Conservation (phyloP, 2,888 invertebrate species). For the Drosophila setosimentum region DNA sequence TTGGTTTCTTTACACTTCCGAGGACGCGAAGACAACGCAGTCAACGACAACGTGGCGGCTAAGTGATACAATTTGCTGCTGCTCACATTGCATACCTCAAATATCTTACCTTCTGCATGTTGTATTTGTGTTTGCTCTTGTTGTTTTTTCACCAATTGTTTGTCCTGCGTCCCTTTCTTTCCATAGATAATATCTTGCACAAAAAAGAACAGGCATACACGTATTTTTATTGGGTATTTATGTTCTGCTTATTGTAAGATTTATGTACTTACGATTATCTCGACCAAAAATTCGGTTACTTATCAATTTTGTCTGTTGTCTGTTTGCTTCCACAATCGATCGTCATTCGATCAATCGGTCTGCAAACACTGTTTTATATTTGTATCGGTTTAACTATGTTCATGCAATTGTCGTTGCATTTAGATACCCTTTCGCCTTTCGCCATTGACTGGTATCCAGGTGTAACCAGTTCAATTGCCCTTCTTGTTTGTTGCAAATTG, state of each 20-base stretch:
- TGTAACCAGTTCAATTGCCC: slow-evolving; percentile 37
- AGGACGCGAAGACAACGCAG: slow-evolving; percentile 54
- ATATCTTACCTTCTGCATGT: slow-evolving; percentile 13
- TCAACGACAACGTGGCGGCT: slow-evolving; percentile 74
- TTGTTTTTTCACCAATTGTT: slow-evolving; percentile 42
- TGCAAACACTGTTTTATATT: slow-evolving; percentile 23
- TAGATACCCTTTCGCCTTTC: slow-evolving; percentile 37
- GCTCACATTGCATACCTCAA: slow-evolving; percentile 19
- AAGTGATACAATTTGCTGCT: slow-evolving; percentile 67
- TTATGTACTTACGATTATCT: slow-evolving; percentile 35
- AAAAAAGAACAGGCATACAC: slow-evolving; percentile 3
- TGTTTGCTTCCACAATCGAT: slow-evolving; percentile 63
- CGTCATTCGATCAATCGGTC: slow-evolving; percentile 38
- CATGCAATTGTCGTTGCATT: slow-evolving; percentile 24
- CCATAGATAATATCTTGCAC: slow-evolving; percentile 51
- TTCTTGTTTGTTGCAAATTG: slow-evolving; percentile 48
- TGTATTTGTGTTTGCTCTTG: slow-evolving; percentile 39
- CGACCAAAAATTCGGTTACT: slow-evolving; percentile 36
- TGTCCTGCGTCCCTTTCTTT: slow-evolving; percentile 47
- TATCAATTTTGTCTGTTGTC: slow-evolving; percentile 40
- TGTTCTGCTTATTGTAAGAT: slow-evolving; percentile 38
- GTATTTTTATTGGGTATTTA: slow-evolving; percentile 8
- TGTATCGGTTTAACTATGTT: not conserved
- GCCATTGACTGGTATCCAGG: slow-evolving; percentile 25
- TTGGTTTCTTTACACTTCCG: slow-evolving; percentile 45